phyloP scores from a whole-genome alignment of 2,888 invertebrate genomes.

The Meteorus colon region DNA sequence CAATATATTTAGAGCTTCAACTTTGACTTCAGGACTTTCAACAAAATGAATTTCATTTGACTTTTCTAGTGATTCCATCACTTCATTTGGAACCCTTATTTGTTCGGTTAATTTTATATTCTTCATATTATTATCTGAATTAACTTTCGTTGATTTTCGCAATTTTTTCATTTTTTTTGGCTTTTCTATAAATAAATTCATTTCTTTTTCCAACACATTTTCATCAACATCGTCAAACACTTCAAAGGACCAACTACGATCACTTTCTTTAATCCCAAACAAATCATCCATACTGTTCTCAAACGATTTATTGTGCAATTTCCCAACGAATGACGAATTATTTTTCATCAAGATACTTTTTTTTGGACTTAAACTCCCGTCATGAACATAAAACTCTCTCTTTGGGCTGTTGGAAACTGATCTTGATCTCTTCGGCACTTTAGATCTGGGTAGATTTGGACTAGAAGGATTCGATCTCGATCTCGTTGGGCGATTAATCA shows the following conservation, averaged over 20 bases:
- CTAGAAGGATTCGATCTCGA: slow-evolving; percentile 52
- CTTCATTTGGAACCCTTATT: slow-evolving; percentile 10
- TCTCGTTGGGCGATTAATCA: slow-evolving; percentile 54
- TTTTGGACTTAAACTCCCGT: slow-evolving; percentile 67
- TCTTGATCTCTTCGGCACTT: slow-evolving; percentile 49
- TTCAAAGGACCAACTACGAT: slow-evolving; percentile 50
- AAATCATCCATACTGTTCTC: slow-evolving; percentile 41
- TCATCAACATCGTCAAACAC: slow-evolving; percentile 45
- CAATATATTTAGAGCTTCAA: background rate
- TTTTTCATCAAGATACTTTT: slow-evolving; percentile 65
- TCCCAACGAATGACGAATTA: background rate
- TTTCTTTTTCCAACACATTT: slow-evolving; percentile 3
- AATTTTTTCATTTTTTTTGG: slow-evolving; percentile 16
- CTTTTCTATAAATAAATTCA: slow-evolving; percentile 20
- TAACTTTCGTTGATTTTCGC: background rate
- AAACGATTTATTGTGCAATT: slow-evolving; percentile 24
- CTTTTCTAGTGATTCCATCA: slow-evolving; percentile 21
- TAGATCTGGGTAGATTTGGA: slow-evolving; percentile 49
- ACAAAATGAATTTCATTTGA: slow-evolving; percentile 28
- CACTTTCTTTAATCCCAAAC: slow-evolving; percentile 48
- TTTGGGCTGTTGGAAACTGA: slow-evolving; percentile 63
- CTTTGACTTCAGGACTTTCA: slow-evolving; percentile 23
- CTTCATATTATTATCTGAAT: background rate
- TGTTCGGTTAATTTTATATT: background rate
- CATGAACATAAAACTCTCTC: slow-evolving; percentile 62